phyloP scores from a whole-genome alignment of 2,888 invertebrate species.

The Himalopsyche kuldschensis region DNA sequence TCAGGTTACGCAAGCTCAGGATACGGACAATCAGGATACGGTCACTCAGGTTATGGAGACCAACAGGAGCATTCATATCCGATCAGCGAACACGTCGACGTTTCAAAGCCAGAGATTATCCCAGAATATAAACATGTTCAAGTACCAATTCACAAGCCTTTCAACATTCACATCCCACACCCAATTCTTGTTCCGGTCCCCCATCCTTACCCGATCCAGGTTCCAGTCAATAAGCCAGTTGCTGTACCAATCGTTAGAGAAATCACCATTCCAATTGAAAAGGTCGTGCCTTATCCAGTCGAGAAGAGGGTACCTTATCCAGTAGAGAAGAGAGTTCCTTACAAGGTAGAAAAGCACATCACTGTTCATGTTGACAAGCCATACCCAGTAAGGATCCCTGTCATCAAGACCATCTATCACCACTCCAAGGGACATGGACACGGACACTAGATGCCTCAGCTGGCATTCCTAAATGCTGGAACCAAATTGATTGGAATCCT shows the following conservation, averaged over 20 bases:
- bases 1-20: constrained; percentile 36
- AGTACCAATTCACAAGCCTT: constrained; percentile 65
- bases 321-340: constrained; percentile 69
- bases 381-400: constrained; percentile 70
- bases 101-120: constrained; percentile 68
- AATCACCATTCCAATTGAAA: constrained; percentile 69
- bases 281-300: constrained; percentile 72
- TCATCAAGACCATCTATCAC: constrained; percentile 72
- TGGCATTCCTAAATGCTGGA: no score
- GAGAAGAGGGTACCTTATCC: constrained; percentile 68
- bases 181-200: constrained; percentile 62
- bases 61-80: constrained; percentile 58
- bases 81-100: constrained; percentile 67
- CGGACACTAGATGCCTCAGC: background rate
- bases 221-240: constrained; percentile 69
- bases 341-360: constrained; percentile 68
- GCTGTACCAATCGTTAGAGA: constrained; percentile 71
- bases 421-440: constrained; percentile 60
- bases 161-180: constrained; percentile 62
- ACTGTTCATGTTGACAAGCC: constrained; percentile 71
- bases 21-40: constrained; percentile 44
- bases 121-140: constrained; percentile 71
- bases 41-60: constrained; percentile 46
- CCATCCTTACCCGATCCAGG: constrained; percentile 69
- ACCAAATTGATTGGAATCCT: no score